Base-by-base conservation (phyloP, 2,888 invertebrate genomes). In the Xestia ashworthii region DNA sequence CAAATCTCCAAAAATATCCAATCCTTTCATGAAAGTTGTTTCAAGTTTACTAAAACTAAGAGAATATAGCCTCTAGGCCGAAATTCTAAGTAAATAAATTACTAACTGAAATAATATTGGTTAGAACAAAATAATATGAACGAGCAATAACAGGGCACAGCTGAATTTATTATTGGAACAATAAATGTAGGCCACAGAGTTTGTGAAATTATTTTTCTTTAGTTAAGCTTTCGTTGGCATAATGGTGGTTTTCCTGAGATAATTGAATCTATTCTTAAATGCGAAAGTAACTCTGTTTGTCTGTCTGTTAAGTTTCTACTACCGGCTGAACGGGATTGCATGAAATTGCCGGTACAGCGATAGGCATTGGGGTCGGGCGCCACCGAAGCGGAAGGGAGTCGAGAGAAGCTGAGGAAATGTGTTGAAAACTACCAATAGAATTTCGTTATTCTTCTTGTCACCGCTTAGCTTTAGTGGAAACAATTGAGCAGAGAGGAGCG, bases 11-110 rank as follows among this genome's bases (percentile, higher is more conserved):
- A 71, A 87, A 89, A 87, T 87, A 87, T 84, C 68, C 74, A 90
- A 88, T 88, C 90, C 89, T 90, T 89, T 88, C 86, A 88, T 81
- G 78, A 74, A 86, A 89, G 85, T 90, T 89, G 77, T 80, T 82
- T 66, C 66, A 88, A 88, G 84, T 90, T 92, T 89, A 89, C 86
- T 82, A 85, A 86, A 46, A 62, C 9, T 25, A 82, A 68, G n/a
- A 32, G 46, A n/a, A 44, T 65, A n/a, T 65, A 44, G n/a, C n/a
- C 53, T 58, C 16, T 5, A n/a, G 64, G 64, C 58, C 60, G 14
- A 68, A 58, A 69, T 74, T 68, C 32, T 71, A 50, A 69, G 58
- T 41, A 74, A 74, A 73, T 80, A 70, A 84, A 70, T 78, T 58
- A 72, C 50, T 70, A 32, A 79, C 66, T 73, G 38, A 62, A 80